These are phyloP conservation scores for Siderastrea radians DNA, from an alignment of 92 coral and sea anemone species.

Conservation along the genomic window DNA sequence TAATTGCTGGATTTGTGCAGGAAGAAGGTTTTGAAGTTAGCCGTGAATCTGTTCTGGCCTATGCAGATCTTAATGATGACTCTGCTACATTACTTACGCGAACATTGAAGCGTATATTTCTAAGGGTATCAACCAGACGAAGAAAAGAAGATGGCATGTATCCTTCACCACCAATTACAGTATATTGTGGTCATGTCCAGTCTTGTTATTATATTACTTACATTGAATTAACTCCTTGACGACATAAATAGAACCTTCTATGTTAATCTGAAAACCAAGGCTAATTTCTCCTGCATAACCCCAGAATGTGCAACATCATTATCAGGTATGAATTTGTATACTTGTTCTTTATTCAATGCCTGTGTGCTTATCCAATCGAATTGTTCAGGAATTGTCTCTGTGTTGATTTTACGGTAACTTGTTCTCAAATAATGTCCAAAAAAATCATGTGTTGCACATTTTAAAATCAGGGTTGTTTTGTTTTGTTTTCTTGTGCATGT, in stretches of 20 bases:
- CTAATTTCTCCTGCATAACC: conserved; percentile 25
- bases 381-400: not conserved
- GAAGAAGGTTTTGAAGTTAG: conserved; percentile 28
- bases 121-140: conserved; percentile 37
- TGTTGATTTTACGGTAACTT: not conserved
- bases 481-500: too few relatives aligned
- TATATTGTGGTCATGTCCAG: too few relatives aligned
- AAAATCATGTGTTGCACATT: too few relatives aligned
- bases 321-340: not conserved
- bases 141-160: conserved; percentile 41
- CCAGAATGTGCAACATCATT: conserved; percentile 9
- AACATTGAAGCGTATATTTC: conserved; percentile 35
- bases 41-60: conserved; percentile 31
- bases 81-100: conserved; percentile 43
- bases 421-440: not conserved
- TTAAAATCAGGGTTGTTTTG: too few relatives aligned
- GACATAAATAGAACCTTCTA: conserved; percentile 35
- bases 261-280: conserved; percentile 51
- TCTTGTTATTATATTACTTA: too few relatives aligned
- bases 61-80: conserved; percentile 12
- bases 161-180: conserved; percentile 9
- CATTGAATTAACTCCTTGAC: too few relatives aligned
- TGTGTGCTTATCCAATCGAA: not conserved
- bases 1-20: conserved; percentile 37
- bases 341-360: not conserved